These are phyloP conservation scores for Bembecia ichneumoniformis DNA, from an alignment of 2,888 invertebrate genomes.

Conservation along the genomic window DNA sequence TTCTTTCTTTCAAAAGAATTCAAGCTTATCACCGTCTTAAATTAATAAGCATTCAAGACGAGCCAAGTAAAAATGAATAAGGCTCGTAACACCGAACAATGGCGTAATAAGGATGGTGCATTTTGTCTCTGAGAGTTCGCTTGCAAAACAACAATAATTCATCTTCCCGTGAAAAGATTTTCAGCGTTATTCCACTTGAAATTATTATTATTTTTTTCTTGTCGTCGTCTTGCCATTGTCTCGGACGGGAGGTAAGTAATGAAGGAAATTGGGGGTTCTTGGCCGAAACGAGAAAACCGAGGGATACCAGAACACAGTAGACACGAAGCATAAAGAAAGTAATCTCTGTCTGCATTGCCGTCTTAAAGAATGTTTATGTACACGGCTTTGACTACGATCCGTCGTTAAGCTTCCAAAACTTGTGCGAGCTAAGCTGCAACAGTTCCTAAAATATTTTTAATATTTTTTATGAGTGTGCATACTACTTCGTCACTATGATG, in stretches of 20 bases:
- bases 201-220: slow-evolving; percentile 70
- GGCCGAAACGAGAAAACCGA: slow-evolving; percentile 40
- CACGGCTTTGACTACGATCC: no score
- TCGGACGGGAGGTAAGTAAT: slow-evolving; percentile 70
- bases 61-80: slow-evolving; percentile 74
- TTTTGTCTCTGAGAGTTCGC: slow-evolving; percentile 69
- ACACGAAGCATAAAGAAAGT: not conserved
- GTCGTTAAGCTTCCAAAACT: no score
- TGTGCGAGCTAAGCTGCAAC: no score
- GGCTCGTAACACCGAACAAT: slow-evolving; percentile 70
- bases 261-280: slow-evolving; percentile 69
- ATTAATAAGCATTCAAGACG: slow-evolving; percentile 73
- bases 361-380: no score
- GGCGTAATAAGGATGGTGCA: slow-evolving; percentile 70
- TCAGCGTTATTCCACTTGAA: slow-evolving; percentile 73
- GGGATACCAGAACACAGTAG: not conserved
- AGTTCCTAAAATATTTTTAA: no score
- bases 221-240: slow-evolving; percentile 71
- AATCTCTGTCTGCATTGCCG: not conserved
- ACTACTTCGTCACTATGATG: no score
- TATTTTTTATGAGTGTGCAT: no score
- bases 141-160: slow-evolving; percentile 74
- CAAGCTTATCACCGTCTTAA: slow-evolving; percentile 70
- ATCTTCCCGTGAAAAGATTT: slow-evolving; percentile 69
- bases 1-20: slow-evolving; percentile 67